Conservation (phyloP, 2,113 vertebrate species). For the Parus major region DNA sequence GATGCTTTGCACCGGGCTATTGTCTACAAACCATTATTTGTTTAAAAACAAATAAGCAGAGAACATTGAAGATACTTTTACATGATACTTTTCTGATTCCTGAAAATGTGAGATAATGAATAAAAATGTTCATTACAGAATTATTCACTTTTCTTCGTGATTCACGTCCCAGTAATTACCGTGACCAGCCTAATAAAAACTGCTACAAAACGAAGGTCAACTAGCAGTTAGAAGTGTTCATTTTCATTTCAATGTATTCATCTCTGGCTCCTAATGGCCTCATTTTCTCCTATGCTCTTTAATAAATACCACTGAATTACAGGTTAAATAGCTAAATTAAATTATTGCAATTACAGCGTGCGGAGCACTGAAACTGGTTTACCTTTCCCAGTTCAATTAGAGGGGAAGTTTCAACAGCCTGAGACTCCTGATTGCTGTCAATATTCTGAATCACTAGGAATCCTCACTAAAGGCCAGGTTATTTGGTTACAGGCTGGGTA, state of each 20-base stretch:
- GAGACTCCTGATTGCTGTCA: slow-evolving; percentile 83
- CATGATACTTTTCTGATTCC: slow-evolving; percentile 65
- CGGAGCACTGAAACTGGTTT: slow-evolving; percentile 85
- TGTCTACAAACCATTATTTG: slow-evolving; percentile 74
- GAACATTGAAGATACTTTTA: slow-evolving; percentile 19
- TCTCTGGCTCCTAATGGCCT: slow-evolving; percentile 97
- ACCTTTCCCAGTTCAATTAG: slow-evolving; percentile 93
- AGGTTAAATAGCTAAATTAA: slow-evolving; percentile 99
- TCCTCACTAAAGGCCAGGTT: slow-evolving; percentile 46
- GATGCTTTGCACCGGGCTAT: not conserved
- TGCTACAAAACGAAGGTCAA: slow-evolving; percentile 98
- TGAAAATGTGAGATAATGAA: slow-evolving; percentile 87
- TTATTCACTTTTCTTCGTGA: slow-evolving; percentile 93
- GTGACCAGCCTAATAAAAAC: slow-evolving; percentile 92
- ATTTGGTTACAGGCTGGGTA: slow-evolving; percentile 46
- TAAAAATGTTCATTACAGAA: slow-evolving; percentile 95
- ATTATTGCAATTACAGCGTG: slow-evolving; percentile 95
- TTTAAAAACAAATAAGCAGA: slow-evolving; percentile 73
- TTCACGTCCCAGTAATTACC: slow-evolving; percentile 97
- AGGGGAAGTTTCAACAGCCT: slow-evolving; percentile 81
- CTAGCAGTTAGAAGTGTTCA: slow-evolving; percentile 97
- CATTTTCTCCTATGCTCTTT: slow-evolving; percentile 97
- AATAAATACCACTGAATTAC: slow-evolving; percentile 99
- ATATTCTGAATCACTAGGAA: slow-evolving; percentile 70
- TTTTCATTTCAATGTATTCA: slow-evolving; percentile 99